Evolutionary conservation across 2,888 invertebrate genomes (phyloP).

Genomic region (Drosophila stalkeri): DNA sequence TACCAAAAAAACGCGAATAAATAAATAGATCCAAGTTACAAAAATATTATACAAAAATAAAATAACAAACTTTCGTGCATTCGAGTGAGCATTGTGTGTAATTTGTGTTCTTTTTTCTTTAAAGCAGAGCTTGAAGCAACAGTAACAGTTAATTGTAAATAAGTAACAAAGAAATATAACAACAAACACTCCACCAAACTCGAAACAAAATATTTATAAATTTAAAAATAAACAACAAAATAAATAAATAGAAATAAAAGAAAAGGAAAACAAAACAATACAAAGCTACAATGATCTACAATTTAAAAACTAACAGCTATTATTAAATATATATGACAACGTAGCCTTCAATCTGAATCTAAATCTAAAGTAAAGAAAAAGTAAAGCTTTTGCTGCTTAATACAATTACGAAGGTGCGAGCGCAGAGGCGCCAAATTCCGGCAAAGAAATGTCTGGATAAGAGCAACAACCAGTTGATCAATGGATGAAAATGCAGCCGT

Average conservation of each 20-base stretch:
- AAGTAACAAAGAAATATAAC: slow-evolving; percentile 60
- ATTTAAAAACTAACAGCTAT: slow-evolving; percentile 54
- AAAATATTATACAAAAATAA: neutral
- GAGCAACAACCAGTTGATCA: slow-evolving; percentile 71
- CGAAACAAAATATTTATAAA: slow-evolving; percentile 50
- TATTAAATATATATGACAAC: slow-evolving; percentile 49
- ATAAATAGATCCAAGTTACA: neutral
- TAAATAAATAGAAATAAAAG: slow-evolving; percentile 18
- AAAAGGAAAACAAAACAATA: slow-evolving; percentile 20
- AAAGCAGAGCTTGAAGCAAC: slow-evolving; percentile 62
- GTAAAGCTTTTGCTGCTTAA: slow-evolving; percentile 7
- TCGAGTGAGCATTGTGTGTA: slow-evolving; percentile 3
- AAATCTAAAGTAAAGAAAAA: slow-evolving; percentile 4
- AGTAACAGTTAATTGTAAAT: slow-evolving; percentile 71
- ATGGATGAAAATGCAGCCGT: slow-evolving; percentile 83
- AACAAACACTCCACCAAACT: slow-evolving; percentile 70
- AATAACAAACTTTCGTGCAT: neutral
- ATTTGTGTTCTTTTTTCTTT: slow-evolving; percentile 11
- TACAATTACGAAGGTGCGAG: slow-evolving; percentile 8
- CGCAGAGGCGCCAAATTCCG: slow-evolving; percentile 57
- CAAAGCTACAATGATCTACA: slow-evolving; percentile 47
- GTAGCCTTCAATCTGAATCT: slow-evolving; percentile 45
- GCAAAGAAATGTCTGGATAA: slow-evolving; percentile 81
- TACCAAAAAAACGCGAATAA: slow-evolving; percentile 7
- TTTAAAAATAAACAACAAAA: slow-evolving; percentile 32